Base-by-base conservation (phyloP, 2,797 vertebrate species). In the Paguma larvata region DNA sequence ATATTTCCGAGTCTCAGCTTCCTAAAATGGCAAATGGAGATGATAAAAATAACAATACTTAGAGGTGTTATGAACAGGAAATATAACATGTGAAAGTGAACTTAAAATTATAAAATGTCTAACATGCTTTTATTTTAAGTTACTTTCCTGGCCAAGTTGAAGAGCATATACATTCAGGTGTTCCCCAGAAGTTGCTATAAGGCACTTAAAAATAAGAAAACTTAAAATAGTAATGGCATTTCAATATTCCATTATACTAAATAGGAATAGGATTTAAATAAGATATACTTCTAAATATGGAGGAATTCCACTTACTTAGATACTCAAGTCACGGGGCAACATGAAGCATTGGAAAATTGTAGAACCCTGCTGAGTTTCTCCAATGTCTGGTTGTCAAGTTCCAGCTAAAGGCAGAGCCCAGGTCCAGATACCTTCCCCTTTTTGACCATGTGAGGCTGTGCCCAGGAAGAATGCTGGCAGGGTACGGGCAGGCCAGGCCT, bases 191-290 rank as follows among this genome's bases (percentile, higher is more conserved):
- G 38, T 65, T 88, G 11, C 32, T 38, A 30, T 18, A 73, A 85
- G 23, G 16, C 12, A 84, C 89, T 70, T 68, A 87, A 46, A 94
- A 73, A 51, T 80, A 65, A 48, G 14, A 89, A 90, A 88, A 32
- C 1, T 15, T 77, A 62, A 91, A 56, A n/a, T 67, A 85, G 7
- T 62, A 84, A 53, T 59, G 18, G 30, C 46, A 16, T 16, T 46
- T 80, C 65, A 91, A 65, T 70, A 88, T 63, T 70, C 1, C 2
- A 73, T 70, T 70, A 30, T 2, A 77, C 10, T 91, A 85, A 32
- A 53, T 88, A 56, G 2, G 11, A 73, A 5, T 1, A 63, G 27
- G 6, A 41, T 59, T 78, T 51, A 90, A 89, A 83, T 75, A 53
- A 91, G 23, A 62, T 34, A 8, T 4, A 46, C 0, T 85, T 91